Evolutionary conservation across 2,888 invertebrate genomes (phyloP).

Genomic region (Eledone cirrhosa): DNA sequence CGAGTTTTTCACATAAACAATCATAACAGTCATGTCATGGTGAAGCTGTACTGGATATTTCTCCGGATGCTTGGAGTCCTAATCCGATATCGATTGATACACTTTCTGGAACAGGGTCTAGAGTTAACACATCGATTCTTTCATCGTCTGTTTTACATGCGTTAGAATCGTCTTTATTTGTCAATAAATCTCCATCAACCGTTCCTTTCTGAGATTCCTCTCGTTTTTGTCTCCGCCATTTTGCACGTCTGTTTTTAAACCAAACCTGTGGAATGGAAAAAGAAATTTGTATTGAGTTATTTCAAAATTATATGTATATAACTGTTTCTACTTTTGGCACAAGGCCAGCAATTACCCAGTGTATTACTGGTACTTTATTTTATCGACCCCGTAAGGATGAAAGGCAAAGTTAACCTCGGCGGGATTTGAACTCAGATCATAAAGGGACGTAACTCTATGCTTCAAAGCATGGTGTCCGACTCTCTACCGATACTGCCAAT

Average conservation of each 20-base stretch:
- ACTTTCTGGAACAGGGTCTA: conserved; percentile 9
- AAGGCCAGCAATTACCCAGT: too few relatives aligned
- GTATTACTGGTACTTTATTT: too few relatives aligned
- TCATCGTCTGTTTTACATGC: conserved; percentile 14
- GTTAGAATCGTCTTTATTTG: background rate
- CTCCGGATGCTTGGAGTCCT: conserved; percentile 9
- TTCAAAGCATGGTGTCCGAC: too few relatives aligned
- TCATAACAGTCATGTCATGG: background rate
- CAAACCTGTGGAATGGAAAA: conserved; percentile 80
- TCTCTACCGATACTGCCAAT: too few relatives aligned
- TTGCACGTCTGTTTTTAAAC: conserved; percentile 95
- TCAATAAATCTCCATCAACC: background rate
- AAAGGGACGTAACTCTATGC: too few relatives aligned
- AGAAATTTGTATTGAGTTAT: conserved; percentile 38
- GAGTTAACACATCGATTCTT: conserved; percentile 3
- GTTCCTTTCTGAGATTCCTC: conserved; percentile 67
- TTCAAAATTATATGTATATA: too few relatives aligned
- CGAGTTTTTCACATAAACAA: too few relatives aligned
- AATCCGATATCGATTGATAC: background rate
- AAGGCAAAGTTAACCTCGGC: too few relatives aligned
- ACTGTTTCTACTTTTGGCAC: too few relatives aligned
- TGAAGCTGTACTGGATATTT: conserved; percentile 20
- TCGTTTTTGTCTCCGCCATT: conserved; percentile 94
- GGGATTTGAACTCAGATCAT: too few relatives aligned
- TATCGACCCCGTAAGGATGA: too few relatives aligned